Base-by-base conservation (phyloP, 2,888 invertebrate genomes). In the Prosapia bicincta region DNA sequence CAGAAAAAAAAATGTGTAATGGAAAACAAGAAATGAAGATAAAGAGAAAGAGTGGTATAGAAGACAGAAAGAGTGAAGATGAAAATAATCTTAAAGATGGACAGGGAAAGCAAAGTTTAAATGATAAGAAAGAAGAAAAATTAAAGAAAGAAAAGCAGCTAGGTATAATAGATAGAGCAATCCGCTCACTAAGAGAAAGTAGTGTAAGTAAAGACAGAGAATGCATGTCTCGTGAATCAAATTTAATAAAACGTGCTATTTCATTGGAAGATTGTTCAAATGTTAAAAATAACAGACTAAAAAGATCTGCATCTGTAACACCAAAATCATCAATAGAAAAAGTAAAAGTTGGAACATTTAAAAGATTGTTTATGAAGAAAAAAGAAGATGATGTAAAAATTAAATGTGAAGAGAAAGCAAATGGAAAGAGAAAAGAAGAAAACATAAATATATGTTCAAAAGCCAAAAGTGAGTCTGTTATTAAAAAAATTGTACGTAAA, bases 81-180 rank as follows among this genome's bases (percentile, higher is more conserved):
- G n/a, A n/a, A n/a, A n/a, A n/a, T n/a, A 71, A 54, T 20, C 65
- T 65, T 1, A 71, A 54, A 43, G 66, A 71, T 71, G 65, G n/a
- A n/a, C n/a, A n/a, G n/a, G n/a, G n/a, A n/a, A 3, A 23, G 26
- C 25, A 73, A 73, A 13, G n/a, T 38, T 24, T 15, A 43, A 26
- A 43, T 69, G n/a, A 32, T 65, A 67, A 76, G 66, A 66, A 70
- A 72, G 26, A 73, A 72, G 32, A 26, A 23, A 23, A 54, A 10
- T 54, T 54, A 20, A 88, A 91, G 0, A 89, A 94, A 81, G 93
- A 95, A 67, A 93, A 93, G 82, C 92, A 91, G 83, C 87, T 83
- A 79, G 81, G 76, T 72, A 65, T 78, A 81, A 72, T 81, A 81
- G 0, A 76, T 80, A 70, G 82, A 26, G 81, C 83, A 13, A 83